Conservation (phyloP, 2,888 invertebrate genomes). For the Drosophila meridionalis region DNA sequence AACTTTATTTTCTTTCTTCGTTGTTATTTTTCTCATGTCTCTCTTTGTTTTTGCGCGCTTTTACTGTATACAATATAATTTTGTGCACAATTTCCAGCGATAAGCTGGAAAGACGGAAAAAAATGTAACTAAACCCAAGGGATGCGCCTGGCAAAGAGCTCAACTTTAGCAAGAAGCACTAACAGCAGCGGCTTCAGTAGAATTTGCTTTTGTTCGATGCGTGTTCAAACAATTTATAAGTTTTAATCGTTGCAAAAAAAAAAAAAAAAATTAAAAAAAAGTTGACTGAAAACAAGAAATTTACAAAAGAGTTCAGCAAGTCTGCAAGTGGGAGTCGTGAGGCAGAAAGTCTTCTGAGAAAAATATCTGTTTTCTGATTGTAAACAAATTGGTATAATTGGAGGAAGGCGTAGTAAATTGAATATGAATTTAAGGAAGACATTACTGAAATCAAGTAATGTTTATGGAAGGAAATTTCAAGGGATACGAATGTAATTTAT, state of each 20-base stretch:
- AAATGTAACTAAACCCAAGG: not conserved
- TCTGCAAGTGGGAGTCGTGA: not conserved
- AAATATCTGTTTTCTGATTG: not conserved
- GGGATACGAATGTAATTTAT: no score
- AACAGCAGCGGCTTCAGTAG: not conserved
- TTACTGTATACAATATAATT: not conserved
- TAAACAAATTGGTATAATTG: not conserved
- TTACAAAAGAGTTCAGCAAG: not conserved
- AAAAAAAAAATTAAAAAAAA: not conserved
- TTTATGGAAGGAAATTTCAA: no score
- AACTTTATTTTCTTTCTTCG: not conserved
- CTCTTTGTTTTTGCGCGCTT: not conserved
- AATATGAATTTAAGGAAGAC: not conserved
- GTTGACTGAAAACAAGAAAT: not conserved
- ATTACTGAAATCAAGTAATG: not conserved
- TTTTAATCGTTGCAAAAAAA: constrained; percentile 10
- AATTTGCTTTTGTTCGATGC: constrained; percentile 12
- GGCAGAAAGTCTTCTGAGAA: not conserved
- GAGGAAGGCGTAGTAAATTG: not conserved
- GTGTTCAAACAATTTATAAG: constrained; percentile 16
- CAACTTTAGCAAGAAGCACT: constrained; percentile 9
- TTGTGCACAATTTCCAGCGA: constrained; percentile 10
- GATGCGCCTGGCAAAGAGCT: not conserved
- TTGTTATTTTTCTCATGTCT: not conserved
- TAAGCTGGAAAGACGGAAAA: constrained; percentile 5